phyloP scores from a whole-genome alignment of 2,113 vertebrate species.

The Anguilla japonica region DNA sequence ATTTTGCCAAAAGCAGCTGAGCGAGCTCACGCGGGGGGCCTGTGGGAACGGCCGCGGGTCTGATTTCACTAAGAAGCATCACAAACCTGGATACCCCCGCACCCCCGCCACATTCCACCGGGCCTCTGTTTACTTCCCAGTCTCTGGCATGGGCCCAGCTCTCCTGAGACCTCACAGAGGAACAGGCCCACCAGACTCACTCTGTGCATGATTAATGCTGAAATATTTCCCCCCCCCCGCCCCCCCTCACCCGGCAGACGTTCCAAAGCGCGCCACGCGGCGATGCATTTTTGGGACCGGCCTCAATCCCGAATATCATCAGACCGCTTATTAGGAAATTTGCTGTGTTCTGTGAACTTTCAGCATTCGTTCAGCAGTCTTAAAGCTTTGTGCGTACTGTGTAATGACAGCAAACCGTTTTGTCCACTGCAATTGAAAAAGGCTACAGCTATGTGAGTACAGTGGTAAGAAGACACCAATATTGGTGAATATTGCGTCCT shows the following conservation, averaged over 20 bases:
- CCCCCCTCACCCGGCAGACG: neutral
- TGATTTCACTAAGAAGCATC: slow-evolving; percentile 23
- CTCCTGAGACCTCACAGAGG: neutral
- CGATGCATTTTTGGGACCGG: neutral
- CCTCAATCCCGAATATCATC: neutral
- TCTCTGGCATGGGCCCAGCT: neutral
- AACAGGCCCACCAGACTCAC: neutral
- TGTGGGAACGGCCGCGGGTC: slow-evolving; percentile 4
- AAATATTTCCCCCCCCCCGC: neutral
- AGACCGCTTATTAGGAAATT: neutral
- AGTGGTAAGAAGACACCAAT: neutral
- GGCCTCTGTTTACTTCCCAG: neutral
- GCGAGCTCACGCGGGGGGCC: neutral
- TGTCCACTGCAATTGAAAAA: neutral
- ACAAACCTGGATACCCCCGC: neutral
- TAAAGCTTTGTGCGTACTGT: neutral
- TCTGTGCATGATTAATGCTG: neutral
- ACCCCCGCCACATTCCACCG: neutral
- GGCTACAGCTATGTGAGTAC: neutral
- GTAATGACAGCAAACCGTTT: neutral
- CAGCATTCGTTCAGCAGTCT: neutral
- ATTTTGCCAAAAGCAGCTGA: neutral
- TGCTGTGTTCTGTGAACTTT: neutral
- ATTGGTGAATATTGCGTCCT: too few species aligned
- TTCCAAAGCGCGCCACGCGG: neutral